Conservation (phyloP, 2,797 vertebrate species). For the Cossypha heuglini region DNA sequence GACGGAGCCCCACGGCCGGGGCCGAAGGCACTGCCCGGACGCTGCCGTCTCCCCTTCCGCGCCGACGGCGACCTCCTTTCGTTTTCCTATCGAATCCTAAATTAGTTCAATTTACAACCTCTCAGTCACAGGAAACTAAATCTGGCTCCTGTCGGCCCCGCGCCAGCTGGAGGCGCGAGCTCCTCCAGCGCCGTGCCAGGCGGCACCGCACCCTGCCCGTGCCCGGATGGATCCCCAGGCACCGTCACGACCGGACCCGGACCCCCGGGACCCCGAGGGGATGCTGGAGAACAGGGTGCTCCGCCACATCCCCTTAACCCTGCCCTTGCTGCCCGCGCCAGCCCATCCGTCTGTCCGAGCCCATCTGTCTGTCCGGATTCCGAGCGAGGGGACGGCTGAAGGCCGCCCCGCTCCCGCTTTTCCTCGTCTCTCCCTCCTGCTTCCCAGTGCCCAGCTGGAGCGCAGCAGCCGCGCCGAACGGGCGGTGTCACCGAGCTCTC, state of each 20-base stretch:
- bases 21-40: background rate
- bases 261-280: no score
- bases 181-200: conserved; percentile 20
- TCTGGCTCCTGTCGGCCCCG: conserved; percentile 62
- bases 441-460: fast-evolving
- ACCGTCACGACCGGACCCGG: fast-evolving
- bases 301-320: background rate
- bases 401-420: background rate
- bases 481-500: background rate
- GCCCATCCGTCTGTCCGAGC: fast-evolving
- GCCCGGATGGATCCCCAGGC: background rate
- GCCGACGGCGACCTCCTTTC: conserved; percentile 67
- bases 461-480: fast-evolving
- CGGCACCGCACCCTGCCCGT: background rate
- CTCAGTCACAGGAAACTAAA: conserved; percentile 75
- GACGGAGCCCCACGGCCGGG: background rate
- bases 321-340: fast-evolving
- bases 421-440: background rate
- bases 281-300: background rate
- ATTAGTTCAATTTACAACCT: conserved; percentile 77
- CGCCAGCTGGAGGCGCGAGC: conserved; percentile 51
- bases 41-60: background rate
- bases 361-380: background rate
- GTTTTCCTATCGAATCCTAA: conserved; percentile 71
- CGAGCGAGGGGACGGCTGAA: background rate